These are phyloP conservation scores for Pachyramphus minor DNA, from an alignment of 2,113 vertebrate genomes.

Conservation along the genomic window DNA sequence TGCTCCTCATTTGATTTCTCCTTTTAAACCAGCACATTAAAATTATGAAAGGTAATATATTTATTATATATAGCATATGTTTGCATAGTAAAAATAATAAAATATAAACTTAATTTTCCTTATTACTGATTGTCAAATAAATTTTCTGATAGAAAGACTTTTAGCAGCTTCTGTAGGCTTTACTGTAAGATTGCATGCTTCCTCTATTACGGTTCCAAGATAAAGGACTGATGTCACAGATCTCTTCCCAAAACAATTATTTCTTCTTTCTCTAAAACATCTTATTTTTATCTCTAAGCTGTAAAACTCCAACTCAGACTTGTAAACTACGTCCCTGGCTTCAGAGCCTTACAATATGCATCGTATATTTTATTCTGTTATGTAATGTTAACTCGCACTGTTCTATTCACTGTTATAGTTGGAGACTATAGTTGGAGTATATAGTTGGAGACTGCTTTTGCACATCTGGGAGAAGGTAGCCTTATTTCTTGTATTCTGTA, in stretches of 20 bases:
- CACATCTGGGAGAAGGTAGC: background rate
- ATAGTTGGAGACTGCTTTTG: background rate
- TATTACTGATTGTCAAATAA: slow-evolving; percentile 18
- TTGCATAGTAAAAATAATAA: slow-evolving; percentile 7
- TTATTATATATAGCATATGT: background rate
- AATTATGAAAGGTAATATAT: background rate
- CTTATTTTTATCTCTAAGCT: background rate
- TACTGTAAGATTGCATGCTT: background rate
- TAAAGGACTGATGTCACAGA: background rate
- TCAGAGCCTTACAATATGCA: fast-evolving
- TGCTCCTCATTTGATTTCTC: background rate
- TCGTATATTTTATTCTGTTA: background rate
- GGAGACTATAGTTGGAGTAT: no score
- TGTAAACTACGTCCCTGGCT: background rate
- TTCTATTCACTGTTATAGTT: fast-evolving
- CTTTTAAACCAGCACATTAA: background rate
- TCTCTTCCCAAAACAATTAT: background rate
- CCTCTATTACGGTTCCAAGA: background rate
- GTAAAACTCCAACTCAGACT: background rate
- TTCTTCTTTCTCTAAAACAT: background rate
- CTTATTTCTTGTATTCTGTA: background rate
- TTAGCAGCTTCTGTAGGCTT: background rate
- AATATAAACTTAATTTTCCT: background rate
- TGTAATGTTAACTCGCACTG: background rate
- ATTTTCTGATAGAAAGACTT: background rate